Percentiles rank a stretch among this genome's conserved stretches.
These are phyloP conservation scores for Anarsia innoxiella DNA, from an alignment of 2,888 invertebrate species.

Conservation along the genomic window DNA sequence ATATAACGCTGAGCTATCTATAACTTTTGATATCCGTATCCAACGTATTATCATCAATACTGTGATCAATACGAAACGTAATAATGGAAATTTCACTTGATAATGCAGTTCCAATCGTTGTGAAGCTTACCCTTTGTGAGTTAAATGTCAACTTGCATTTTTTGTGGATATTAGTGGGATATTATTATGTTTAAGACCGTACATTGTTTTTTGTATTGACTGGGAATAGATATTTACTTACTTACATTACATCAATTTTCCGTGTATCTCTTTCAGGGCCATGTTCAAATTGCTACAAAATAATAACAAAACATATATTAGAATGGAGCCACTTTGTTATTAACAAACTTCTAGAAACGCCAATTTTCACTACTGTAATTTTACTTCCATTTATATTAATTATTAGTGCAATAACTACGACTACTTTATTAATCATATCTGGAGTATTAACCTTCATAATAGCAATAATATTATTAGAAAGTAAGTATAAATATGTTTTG, in stretches of 20 bases:
- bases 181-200: too few species aligned
- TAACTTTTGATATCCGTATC: too few species aligned
- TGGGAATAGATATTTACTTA: too few species aligned
- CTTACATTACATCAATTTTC: not conserved
- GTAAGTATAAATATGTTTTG: conserved; percentile 27
- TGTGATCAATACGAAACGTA: too few species aligned
- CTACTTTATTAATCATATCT: conserved; percentile 24
- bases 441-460: conserved; percentile 27
- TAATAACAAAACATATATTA: not conserved
- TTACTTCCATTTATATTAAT: conserved; percentile 20
- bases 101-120: conserved; percentile 37
- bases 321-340: not conserved
- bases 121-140: conserved; percentile 40
- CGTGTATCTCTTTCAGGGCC: conserved; percentile 1
- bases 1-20: too few species aligned
- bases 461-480: conserved; percentile 40
- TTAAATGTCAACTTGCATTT: too few species aligned
- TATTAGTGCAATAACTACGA: conserved; percentile 19
- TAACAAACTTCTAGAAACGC: not conserved
- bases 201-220: too few species aligned
- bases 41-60: too few species aligned
- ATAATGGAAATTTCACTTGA: conserved; percentile 43
- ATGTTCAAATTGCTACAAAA: not conserved
- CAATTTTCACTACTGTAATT: conserved; percentile 21
- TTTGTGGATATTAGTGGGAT: too few species aligned